Conservation (phyloP, 2,797 vertebrate genomes). For the Siniperca scherzeri region DNA sequence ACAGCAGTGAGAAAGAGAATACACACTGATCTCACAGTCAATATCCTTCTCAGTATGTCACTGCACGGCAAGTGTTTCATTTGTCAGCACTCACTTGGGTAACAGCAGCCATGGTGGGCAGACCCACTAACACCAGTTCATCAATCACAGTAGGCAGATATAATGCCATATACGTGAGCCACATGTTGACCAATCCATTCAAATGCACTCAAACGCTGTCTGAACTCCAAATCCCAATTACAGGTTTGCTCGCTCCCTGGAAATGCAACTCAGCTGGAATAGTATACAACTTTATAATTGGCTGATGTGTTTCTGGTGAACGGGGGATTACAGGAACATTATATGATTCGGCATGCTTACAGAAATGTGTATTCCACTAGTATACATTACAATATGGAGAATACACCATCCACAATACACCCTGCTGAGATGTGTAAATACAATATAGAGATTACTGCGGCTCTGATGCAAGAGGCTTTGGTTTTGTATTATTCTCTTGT, state of each 20-base stretch:
- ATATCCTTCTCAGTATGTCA: conserved; percentile 55
- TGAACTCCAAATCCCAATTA: conserved; percentile 55
- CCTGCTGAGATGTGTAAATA: conserved; percentile 46
- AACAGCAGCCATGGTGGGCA: conserved; percentile 59
- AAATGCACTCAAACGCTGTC: conserved; percentile 41
- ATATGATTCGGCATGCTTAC: not conserved
- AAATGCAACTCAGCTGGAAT: conserved; percentile 29
- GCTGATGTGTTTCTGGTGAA: conserved; percentile 38
- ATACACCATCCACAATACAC: conserved; percentile 18
- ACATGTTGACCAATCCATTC: conserved; percentile 66
- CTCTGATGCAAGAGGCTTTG: conserved; percentile 19
- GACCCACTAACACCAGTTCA: conserved; percentile 67
- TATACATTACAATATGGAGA: conserved; percentile 30
- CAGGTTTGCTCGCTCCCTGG: conserved; percentile 14
- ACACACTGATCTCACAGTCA: conserved; percentile 48
- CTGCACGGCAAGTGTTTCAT: conserved; percentile 58
- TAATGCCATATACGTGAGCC: conserved; percentile 60
- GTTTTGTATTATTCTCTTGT: conserved; percentile 36
- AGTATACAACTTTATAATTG: conserved; percentile 30
- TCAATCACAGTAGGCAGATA: conserved; percentile 68
- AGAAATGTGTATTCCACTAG: conserved; percentile 14
- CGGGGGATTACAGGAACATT: conserved; percentile 8
- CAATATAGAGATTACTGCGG: conserved; percentile 51
- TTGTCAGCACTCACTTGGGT: conserved; percentile 65
- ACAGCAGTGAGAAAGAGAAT: conserved; percentile 50